Evolutionary conservation across 2,113 vertebrate genomes (phyloP).

Genomic region (Mus musculus): DNA sequence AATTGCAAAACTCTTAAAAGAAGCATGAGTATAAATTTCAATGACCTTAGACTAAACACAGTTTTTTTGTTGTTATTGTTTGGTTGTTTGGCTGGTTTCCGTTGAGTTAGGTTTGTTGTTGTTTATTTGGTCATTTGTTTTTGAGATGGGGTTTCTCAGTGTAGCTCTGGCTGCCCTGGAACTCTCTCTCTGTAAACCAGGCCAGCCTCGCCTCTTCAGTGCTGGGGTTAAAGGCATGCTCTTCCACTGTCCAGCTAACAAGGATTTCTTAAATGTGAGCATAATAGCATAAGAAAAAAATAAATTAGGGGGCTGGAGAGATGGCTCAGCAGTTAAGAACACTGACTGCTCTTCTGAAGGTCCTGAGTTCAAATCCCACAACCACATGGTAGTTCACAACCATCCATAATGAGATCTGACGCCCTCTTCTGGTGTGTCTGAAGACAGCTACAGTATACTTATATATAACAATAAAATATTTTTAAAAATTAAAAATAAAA

Average conservation of each 20-base stretch:
- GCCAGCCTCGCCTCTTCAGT: neutral
- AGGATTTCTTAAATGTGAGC: conserved; percentile 12
- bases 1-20: neutral
- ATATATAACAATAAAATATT: no score
- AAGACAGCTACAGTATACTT: no score
- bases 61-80: neutral
- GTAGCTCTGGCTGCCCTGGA: neutral
- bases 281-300: neutral
- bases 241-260: neutral
- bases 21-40: neutral
- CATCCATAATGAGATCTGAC: no score
- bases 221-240: neutral
- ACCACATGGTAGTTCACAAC: no score
- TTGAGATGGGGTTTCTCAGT: neutral
- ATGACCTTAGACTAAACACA: neutral
- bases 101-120: neutral
- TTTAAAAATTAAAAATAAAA: neutral
- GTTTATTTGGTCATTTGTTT: neutral
- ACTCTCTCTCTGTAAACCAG: neutral
- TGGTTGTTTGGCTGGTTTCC: neutral
- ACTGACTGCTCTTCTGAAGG: no score
- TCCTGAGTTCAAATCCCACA: no score
- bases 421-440: no score
- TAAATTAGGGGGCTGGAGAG: no score
- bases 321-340: no score